Conservation (phyloP, 2,888 invertebrate genomes). For the Athalia circularis region DNA sequence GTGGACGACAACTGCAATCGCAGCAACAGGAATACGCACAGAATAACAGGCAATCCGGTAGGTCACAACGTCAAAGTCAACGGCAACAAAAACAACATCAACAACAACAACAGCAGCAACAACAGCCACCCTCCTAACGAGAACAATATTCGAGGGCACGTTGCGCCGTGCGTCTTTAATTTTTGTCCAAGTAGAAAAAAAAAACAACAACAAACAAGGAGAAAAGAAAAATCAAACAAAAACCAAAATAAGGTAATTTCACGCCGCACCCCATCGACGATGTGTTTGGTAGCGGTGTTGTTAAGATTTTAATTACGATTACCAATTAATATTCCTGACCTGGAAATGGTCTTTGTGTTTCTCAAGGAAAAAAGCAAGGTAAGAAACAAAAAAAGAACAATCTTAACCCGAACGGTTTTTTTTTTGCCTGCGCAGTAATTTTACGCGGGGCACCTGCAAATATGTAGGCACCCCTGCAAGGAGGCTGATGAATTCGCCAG, state of each 20-base stretch:
- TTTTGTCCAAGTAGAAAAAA: not conserved
- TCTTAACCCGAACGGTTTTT: not conserved
- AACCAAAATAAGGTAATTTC: constrained; percentile 7
- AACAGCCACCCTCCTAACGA: constrained; percentile 50
- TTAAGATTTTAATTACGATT: not conserved
- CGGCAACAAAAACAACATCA: constrained; percentile 53
- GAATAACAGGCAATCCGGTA: constrained; percentile 43
- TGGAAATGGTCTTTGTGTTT: constrained; percentile 23
- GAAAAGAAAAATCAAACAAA: no score
- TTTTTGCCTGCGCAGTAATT: not conserved
- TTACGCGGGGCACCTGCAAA: no score
- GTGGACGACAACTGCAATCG: not conserved
- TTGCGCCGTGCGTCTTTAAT: constrained; percentile 50
- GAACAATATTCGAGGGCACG: constrained; percentile 28
- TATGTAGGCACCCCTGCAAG: no score
- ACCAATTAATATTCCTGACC: constrained; percentile 18
- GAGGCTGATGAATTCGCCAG: no score
- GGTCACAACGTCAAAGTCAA: constrained; percentile 54
- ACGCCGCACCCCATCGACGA: constrained; percentile 5
- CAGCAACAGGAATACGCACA: constrained; percentile 32
- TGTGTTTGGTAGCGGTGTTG: not conserved
- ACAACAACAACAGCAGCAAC: constrained; percentile 62
- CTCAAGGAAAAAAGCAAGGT: not conserved
- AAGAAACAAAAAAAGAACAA: no score
- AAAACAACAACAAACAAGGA: no score